Base-by-base conservation (phyloP, 2,797 vertebrate genomes). In the Synaphobranchus kaupii region DNA sequence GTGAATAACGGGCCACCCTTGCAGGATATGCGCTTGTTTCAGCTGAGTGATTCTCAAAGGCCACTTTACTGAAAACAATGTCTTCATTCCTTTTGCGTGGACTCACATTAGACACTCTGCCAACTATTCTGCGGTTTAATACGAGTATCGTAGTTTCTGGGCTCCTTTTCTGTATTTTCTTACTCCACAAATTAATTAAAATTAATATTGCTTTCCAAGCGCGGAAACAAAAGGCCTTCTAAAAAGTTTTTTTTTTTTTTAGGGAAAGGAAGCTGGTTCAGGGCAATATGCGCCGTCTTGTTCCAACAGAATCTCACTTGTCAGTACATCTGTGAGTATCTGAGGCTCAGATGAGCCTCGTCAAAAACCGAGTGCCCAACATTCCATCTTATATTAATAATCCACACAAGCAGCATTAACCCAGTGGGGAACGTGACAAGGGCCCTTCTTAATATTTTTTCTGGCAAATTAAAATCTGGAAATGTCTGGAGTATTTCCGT, bases 191-290 rank as follows among this genome's bases (percentile, higher is more conserved):
- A 92, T 90, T 85, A 91, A 92, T 92, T 90, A 90, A 90, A 92
- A 90, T 68, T 66, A 90, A 90, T 88, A 90, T 80, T 89, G 78
- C 90, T 86, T 87, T 88, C 34, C 17, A 84, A 58, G 92, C 90
- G 92, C 92, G 92, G 91, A 93, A 91, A 93, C 71, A 90, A 94
- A 93, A 88, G 90, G 88, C 20, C 90, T 87, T 89, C 92, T 48
- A 85, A 68, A 87, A 87, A 90, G 85, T 68, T 39, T 66, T 81
- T 91, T 39, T 66, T 81, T 91, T 86, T 91, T 93, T 87, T 90
- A 89, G 39, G 39, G 39, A 39, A 39, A 89, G 91, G 91, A 91
- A 89, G 89, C 78, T 82, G 88, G 76, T 39, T 60, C 81, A 85
- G 73, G 84, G 87, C 0, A 5, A 81, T 85, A 0, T 85, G 88